These are phyloP conservation scores for Clunio marinus DNA, from an alignment of 2,888 invertebrate species.

Conservation along the genomic window DNA sequence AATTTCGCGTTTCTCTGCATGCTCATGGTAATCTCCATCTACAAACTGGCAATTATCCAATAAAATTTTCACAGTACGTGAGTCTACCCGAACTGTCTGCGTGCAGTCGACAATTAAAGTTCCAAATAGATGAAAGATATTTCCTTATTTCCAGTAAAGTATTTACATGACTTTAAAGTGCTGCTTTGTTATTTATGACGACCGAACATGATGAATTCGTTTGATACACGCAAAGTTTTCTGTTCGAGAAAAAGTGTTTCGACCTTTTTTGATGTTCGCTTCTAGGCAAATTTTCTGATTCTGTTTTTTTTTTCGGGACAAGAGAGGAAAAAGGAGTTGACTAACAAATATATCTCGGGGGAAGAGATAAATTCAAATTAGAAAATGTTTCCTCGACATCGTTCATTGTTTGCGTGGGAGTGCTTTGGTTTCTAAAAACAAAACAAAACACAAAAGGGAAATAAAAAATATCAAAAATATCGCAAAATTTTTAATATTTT, in stretches of 20 bases:
- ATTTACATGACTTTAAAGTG: no score
- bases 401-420: no score
- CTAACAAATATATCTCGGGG: not conserved
- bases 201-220: slow-evolving; percentile 1
- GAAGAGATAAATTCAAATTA: slow-evolving; percentile 16
- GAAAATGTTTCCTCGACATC: not conserved
- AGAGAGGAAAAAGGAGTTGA: no score
- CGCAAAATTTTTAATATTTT: no score
- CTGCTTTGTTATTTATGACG: not conserved
- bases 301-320: no score
- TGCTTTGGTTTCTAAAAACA: no score
- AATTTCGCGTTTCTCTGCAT: not conserved
- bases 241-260: not conserved
- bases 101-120: not conserved
- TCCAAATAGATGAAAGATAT: not conserved
- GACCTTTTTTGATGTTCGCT: no score
- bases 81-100: not conserved
- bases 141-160: not conserved
- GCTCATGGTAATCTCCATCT: not conserved
- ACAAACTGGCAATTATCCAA: not conserved
- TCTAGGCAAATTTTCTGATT: no score
- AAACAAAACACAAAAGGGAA: no score
- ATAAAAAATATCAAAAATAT: no score
- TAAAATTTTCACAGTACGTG: not conserved
- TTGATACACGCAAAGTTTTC: slow-evolving; percentile 6